Base-by-base conservation (phyloP, 2,797 vertebrate genomes). In the Trachurus trachurus region DNA sequence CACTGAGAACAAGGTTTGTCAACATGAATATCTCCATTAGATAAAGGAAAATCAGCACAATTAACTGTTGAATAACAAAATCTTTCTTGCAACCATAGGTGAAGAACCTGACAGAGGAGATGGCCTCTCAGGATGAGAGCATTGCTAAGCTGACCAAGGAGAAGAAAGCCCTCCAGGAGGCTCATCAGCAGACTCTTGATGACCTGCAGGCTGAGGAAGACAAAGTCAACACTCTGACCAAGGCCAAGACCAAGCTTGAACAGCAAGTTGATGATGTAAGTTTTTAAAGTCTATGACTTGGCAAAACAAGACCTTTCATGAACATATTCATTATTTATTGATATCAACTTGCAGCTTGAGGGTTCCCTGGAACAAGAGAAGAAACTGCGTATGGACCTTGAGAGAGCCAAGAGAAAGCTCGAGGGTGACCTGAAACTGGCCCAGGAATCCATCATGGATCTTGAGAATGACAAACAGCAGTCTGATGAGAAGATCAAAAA, bases 231-330 rank as follows among this genome's bases (percentile, higher is more conserved):
- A 26, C 26, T 26, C 26, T 26, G 26, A 26, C 26, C 26, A 26
- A 26, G 26, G 26, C 26, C 26, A 26, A 26, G 26, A 26, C 26
- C 26, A 26, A 26, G 26, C 26, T 26, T 78, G 96, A 97, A 93
- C 89, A 96, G 94, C 92, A 97, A 95, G 94, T 97, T 71, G 97
- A 98, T 88, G 96, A 98, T 87, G 96, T 96, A 66, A 96, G 96
- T 34, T 71, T 60, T 0, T 11, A 90, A 92, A 53, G 2, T 59
- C 2, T 16, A 9, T 16, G 6, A 2, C 11, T 9, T 61, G 12
- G 6, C 4, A 58, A 59, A 44, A 4, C 10, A 53, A 19, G n/a
- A 44, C 42, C 16, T 0, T 21, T 34, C 1, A 61, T 22, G 29
- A 64, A 47, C 0, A 0, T 63, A 21, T 37, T 8, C 1, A 16